phyloP scores from a whole-genome alignment of 2,888 invertebrate species.

The Patella caerulea region DNA sequence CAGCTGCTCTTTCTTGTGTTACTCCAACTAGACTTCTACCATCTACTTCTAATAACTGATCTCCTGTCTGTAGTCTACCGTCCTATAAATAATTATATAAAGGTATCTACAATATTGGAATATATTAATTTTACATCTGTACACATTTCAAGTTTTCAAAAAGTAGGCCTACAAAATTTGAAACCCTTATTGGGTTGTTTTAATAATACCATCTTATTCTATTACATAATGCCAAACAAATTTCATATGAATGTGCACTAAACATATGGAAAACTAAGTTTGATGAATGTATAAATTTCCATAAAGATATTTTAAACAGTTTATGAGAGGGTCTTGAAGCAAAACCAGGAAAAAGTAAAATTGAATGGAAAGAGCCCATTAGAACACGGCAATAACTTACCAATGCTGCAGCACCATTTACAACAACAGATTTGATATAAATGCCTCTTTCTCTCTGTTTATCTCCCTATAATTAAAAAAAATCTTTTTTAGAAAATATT shows the following conservation, averaged over 20 bases:
- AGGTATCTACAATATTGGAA: no score
- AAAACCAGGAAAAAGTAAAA: neutral
- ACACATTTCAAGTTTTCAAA: no score
- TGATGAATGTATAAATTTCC: neutral
- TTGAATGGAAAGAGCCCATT: neutral
- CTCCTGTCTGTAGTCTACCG: constrained; percentile 94
- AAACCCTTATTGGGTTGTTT: no score
- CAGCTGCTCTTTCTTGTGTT: constrained; percentile 90
- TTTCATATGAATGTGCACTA: no score
- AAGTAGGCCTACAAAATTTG: no score
- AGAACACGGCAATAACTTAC: constrained; percentile 61
- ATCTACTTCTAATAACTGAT: constrained; percentile 96
- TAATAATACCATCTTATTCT: no score
- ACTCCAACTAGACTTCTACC: constrained; percentile 92
- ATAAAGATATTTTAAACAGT: no score
- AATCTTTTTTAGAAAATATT: no score
- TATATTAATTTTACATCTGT: no score
- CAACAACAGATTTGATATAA: constrained; percentile 98
- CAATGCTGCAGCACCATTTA: constrained; percentile 77
- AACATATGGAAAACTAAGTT: no score
- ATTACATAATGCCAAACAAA: no score
- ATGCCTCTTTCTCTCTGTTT: constrained; percentile 91
- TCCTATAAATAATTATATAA: constrained; percentile 75
- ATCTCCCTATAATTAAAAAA: constrained; percentile 76
- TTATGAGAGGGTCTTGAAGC: no score